Conservation (phyloP, 1,140 invertebrate species). For the Psilanteris sp. region DNA sequence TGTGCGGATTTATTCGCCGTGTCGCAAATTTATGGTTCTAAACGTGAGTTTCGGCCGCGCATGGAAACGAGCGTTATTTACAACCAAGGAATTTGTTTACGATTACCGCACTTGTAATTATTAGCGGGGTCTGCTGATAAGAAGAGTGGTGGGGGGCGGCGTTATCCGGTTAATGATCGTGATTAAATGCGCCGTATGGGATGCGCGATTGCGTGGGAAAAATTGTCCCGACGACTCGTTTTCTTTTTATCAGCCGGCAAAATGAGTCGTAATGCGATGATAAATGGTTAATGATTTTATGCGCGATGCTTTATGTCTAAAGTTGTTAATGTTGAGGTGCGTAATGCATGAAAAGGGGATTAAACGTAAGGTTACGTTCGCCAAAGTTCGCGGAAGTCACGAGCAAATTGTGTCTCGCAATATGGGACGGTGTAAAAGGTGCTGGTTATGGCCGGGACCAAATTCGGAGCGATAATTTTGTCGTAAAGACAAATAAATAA, state of each 20-base stretch:
- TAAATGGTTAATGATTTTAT: conserved; percentile 38
- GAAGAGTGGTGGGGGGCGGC: neutral
- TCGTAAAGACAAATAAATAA: conserved; percentile 38
- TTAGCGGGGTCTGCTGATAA: conserved; percentile 1
- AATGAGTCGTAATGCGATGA: conserved; percentile 37
- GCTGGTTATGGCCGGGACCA: conserved; percentile 9
- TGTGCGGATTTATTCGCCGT: conserved; percentile 18
- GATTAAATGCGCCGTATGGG: conserved; percentile 20
- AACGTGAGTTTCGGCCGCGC: conserved; percentile 32
- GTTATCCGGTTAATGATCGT: conserved; percentile 37
- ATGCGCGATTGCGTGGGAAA: conserved; percentile 33
- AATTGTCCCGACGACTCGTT: conserved; percentile 7
- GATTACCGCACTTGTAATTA: conserved; percentile 37
- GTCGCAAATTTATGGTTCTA: conserved; percentile 30
- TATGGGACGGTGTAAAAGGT: conserved; percentile 22
- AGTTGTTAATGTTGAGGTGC: conserved; percentile 18
- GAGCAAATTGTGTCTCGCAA: conserved; percentile 12
- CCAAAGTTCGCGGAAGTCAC: conserved; percentile 16
- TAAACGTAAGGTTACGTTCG: conserved; percentile 5
- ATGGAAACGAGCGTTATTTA: conserved; percentile 42
- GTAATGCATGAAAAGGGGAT: conserved; percentile 43
- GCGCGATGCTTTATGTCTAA: conserved; percentile 33
- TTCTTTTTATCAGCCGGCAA: conserved; percentile 12
- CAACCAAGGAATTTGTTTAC: conserved; percentile 44
- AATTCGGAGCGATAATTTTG: conserved; percentile 30